phyloP scores from a whole-genome alignment of 2,888 invertebrate species.

The Drosophila lutescens region DNA sequence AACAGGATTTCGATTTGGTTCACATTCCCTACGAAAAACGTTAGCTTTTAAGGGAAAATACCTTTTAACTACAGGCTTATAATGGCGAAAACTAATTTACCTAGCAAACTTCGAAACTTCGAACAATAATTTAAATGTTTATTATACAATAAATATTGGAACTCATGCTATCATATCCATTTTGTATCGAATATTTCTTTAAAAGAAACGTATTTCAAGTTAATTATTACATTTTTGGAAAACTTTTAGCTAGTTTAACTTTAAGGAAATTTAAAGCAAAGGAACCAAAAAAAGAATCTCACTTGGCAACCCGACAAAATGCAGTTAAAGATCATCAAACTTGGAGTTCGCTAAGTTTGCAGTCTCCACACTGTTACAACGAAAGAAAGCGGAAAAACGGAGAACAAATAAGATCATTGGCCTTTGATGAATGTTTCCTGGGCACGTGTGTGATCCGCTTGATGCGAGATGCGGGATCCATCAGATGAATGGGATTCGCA shows the following conservation, averaged over 20 bases:
- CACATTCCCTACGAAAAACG: not conserved
- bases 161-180: too few species aligned
- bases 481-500: constrained; percentile 11
- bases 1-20: not conserved
- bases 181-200: not conserved
- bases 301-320: not conserved
- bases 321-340: not conserved
- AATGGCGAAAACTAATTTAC: not conserved
- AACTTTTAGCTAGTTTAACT: not conserved
- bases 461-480: constrained; percentile 33
- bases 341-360: too few species aligned
- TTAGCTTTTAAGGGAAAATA: not conserved
- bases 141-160: too few species aligned
- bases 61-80: not conserved
- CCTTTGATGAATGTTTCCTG: constrained; percentile 22
- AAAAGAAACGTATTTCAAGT: too few species aligned
- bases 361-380: not conserved
- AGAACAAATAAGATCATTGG: constrained; percentile 19
- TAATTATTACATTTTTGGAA: too few species aligned
- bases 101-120: too few species aligned
- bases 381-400: constrained; percentile 2
- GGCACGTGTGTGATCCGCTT: constrained; percentile 31
- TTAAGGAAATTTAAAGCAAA: not conserved
- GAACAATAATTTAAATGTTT: too few species aligned
- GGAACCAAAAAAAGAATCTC: too few species aligned